A percentile compares a stretch with the other conserved stretches of the same genome.
Evolutionary conservation across 1,140 invertebrate genomes (phyloP).

Genomic region (Homalodisca vitripennis): DNA sequence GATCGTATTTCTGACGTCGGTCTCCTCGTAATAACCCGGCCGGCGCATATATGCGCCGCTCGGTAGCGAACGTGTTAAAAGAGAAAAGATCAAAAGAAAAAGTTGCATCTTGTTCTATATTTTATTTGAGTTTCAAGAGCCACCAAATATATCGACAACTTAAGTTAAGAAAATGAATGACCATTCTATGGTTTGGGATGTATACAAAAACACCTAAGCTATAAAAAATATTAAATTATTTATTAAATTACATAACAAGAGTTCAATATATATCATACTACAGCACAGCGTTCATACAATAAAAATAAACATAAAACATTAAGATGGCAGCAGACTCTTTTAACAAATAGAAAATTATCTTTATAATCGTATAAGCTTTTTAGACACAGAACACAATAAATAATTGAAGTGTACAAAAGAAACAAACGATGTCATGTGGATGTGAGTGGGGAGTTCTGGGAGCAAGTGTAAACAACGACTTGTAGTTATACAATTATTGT

Average conservation of each 20-base stretch:
- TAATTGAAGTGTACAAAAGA: background rate
- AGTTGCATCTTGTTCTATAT: no score
- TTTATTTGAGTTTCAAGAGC: no score
- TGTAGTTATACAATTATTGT: conserved; percentile 35
- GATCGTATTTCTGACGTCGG: no score
- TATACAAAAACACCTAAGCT: conserved; percentile 16
- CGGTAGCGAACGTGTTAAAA: no score
- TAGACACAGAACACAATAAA: no score
- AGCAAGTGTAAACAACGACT: background rate
- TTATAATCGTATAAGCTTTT: background rate
- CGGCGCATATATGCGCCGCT: no score
- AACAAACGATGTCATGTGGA: no score
- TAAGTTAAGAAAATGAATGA: no score
- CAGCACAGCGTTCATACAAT: conserved; percentile 8
- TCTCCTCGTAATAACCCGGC: no score
- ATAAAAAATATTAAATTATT: conserved; percentile 24
- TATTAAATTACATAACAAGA: conserved; percentile 24
- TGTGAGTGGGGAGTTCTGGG: background rate
- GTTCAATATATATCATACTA: conserved; percentile 13
- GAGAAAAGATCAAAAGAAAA: no score
- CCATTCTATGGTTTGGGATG: background rate
- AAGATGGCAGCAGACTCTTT: conserved; percentile 9
- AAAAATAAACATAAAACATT: conserved; percentile 17
- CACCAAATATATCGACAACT: no score
- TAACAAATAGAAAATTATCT: background rate